phyloP scores from a whole-genome alignment of 2,113 vertebrate genomes.

The Calyptommatus sinebrachiatus region DNA sequence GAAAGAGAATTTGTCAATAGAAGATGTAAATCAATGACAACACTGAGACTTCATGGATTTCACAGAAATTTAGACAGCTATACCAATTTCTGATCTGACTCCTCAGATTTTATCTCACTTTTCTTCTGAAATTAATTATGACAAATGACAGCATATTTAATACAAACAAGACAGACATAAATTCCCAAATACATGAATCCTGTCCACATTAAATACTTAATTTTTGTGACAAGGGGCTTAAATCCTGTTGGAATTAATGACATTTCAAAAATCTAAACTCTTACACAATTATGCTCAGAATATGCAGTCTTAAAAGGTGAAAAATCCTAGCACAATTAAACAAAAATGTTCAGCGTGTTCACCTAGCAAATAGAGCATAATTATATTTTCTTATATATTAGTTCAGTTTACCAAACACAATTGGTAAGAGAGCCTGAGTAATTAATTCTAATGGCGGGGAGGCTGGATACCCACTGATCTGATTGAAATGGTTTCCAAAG shows the following conservation, averaged over 20 bases:
- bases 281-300: background rate
- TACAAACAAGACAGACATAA: background rate
- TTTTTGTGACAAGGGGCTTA: background rate
- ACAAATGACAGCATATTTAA: background rate
- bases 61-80: background rate
- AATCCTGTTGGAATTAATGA: background rate
- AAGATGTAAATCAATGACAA: background rate
- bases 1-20: background rate
- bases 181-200: background rate
- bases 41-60: background rate
- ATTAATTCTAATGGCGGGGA: too few relatives aligned
- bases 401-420: background rate
- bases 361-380: background rate
- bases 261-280: background rate
- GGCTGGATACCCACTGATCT: too few relatives aligned
- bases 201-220: background rate
- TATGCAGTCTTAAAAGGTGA: background rate
- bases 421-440: too few relatives aligned
- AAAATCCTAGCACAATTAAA: background rate
- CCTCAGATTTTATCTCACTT: background rate
- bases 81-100: background rate
- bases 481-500: too few relatives aligned
- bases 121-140: background rate
- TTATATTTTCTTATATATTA: background rate
- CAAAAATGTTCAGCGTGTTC: background rate